Conservation (phyloP, 2,888 invertebrate genomes). For the Drosophila testacea region DNA sequence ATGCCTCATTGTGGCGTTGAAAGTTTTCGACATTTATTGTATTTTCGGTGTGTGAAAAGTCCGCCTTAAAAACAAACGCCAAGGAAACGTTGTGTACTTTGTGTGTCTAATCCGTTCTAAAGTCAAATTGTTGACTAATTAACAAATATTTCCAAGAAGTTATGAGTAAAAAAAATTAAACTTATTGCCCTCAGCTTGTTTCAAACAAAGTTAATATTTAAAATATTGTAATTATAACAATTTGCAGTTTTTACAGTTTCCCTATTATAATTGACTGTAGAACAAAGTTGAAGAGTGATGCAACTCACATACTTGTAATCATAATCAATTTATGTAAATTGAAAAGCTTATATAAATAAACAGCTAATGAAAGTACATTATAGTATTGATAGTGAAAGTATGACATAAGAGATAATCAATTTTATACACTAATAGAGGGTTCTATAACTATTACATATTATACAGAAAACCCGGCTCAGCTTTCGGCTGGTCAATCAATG, state of each 20-base stretch:
- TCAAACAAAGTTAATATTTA: too few relatives aligned
- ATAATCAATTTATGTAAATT: conserved; percentile 8
- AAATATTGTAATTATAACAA: neutral
- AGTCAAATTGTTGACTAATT: conserved; percentile 50
- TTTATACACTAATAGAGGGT: neutral
- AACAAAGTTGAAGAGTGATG: neutral
- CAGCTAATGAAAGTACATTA: neutral
- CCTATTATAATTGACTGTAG: neutral
- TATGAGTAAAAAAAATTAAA: conserved; percentile 5
- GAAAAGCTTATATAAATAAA: neutral
- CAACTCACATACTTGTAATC: neutral
- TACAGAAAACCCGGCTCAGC: neutral
- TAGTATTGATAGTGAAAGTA: neutral
- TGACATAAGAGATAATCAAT: neutral
- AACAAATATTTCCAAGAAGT: conserved; percentile 25
- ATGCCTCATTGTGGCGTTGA: conserved; percentile 80
- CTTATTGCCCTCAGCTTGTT: too few relatives aligned
- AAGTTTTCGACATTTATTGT: conserved; percentile 77
- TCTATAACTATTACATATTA: neutral
- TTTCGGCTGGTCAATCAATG: too few relatives aligned
- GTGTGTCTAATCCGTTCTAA: neutral
- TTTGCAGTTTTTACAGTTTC: neutral
- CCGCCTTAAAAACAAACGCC: conserved; percentile 20
- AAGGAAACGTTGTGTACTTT: neutral
- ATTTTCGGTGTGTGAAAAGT: conserved; percentile 47